Evolutionary conservation across 2,888 invertebrate species (phyloP).

Genomic region (Ormyrus rosae): DNA sequence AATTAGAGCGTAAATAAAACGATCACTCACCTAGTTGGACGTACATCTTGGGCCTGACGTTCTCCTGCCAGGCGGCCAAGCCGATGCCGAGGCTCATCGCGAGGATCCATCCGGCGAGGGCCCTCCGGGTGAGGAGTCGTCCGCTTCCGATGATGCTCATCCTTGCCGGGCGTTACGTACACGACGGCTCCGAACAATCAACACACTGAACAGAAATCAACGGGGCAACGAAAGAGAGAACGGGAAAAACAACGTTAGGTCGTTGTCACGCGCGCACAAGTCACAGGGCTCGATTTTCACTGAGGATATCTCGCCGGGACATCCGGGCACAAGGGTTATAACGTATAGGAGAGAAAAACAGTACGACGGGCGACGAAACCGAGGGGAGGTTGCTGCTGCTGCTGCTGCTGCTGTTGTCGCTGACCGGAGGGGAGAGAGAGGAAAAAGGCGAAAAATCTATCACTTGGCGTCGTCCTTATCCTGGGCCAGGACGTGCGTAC

Average conservation of each 20-base stretch:
- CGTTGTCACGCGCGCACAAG: conserved; percentile 31
- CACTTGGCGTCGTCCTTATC: too few relatives aligned
- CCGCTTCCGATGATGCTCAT: background rate
- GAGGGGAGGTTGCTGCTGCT: conserved; percentile 19
- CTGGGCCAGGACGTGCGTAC: too few relatives aligned
- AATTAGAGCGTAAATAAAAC: too few relatives aligned
- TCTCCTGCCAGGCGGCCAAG: conserved; percentile 90
- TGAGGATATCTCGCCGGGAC: background rate
- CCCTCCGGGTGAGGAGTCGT: background rate
- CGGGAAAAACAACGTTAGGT: background rate
- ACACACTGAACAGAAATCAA: background rate
- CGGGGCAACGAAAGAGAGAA: too few relatives aligned
- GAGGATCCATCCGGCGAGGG: conserved; percentile 74
- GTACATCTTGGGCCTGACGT: conserved; percentile 94
- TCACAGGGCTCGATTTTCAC: background rate
- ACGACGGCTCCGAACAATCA: background rate
- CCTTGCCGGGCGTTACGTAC: background rate
- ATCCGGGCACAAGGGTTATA: too few relatives aligned
- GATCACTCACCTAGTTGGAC: conserved; percentile 89
- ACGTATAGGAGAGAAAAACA: too few relatives aligned
- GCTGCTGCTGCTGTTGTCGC: conserved; percentile 23
- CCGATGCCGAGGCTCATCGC: conserved; percentile 76
- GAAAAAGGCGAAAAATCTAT: too few relatives aligned
- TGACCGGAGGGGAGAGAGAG: background rate
- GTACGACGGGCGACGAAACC: too few relatives aligned